A percentile compares a stretch with the other conserved stretches of the same genome.
Conservation (phyloP, 2,888 invertebrate species). For the Drosophila emarginata region DNA sequence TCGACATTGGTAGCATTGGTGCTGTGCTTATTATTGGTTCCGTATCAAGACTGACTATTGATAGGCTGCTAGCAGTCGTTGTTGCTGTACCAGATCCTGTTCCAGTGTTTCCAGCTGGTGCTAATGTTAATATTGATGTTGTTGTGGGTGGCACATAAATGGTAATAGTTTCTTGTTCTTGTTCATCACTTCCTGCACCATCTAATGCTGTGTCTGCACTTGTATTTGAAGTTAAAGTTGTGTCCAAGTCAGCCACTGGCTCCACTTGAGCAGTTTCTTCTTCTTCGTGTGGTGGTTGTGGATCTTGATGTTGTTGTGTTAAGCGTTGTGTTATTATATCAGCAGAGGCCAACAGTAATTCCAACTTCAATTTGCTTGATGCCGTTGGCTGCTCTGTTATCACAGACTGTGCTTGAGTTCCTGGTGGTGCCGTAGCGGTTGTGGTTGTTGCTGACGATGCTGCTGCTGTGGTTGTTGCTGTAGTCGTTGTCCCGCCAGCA, state of each 20-base stretch:
- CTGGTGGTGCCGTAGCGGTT: conserved; percentile 42
- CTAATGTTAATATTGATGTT: conserved; percentile 16
- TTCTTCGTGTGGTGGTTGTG: conserved; percentile 24
- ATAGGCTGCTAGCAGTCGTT: conserved; percentile 22
- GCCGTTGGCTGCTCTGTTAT: conserved; percentile 82
- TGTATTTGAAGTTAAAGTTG: conserved; percentile 22
- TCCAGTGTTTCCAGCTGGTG: too few relatives aligned
- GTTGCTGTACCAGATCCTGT: conserved; percentile 15
- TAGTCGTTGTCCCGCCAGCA: conserved; percentile 22
- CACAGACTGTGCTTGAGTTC: conserved; percentile 80
- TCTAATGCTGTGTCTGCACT: conserved; percentile 6
- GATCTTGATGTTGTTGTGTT: conserved; percentile 43
- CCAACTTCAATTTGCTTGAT: conserved; percentile 77
- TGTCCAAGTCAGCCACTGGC: conserved; percentile 39
- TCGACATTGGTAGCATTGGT: conserved; percentile 55
- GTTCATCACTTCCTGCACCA: neutral
- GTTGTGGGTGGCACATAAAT: conserved; percentile 42
- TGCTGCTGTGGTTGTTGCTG: conserved; percentile 15
- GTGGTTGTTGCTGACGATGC: conserved; percentile 23
- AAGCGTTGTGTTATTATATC: conserved; percentile 65
- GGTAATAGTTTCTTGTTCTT: conserved; percentile 37
- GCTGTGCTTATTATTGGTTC: conserved; percentile 46
- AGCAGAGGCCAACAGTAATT: conserved; percentile 79
- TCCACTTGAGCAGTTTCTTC: conserved; percentile 24
- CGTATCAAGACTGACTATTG: conserved; percentile 26